Percentiles rank a stretch among this genome's conserved stretches.
These are phyloP conservation scores for Rhynchonycteris naso DNA, from an alignment of 2,797 vertebrate species.

Conservation along the genomic window DNA sequence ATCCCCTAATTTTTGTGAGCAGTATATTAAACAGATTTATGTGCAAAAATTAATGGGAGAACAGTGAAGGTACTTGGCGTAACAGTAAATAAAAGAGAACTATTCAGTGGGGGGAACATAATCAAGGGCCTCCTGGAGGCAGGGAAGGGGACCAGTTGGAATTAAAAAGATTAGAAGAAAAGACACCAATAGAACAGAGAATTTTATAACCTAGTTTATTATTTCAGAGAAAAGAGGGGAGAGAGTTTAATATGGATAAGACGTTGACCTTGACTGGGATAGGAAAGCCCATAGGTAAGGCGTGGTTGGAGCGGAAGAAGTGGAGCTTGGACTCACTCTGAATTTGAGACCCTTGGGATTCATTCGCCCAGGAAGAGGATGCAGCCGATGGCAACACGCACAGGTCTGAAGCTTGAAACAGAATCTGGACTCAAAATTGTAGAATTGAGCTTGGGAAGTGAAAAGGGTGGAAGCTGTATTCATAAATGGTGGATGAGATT, in stretches of 20 bases:
- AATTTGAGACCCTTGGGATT: not conserved
- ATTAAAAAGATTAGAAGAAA: not conserved
- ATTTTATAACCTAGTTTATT: not conserved
- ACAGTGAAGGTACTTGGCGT: not conserved
- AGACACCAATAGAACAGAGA: not conserved
- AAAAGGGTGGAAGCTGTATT: not conserved
- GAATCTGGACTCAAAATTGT: not conserved
- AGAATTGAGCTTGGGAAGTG: not conserved
- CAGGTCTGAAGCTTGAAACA: not conserved
- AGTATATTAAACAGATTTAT: not conserved
- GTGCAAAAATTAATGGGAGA: not conserved
- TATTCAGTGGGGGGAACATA: not conserved
- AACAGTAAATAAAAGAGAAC: not conserved
- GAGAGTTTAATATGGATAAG: not conserved
- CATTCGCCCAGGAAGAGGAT: not conserved
- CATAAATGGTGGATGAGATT: not conserved
- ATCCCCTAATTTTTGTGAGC: no score
- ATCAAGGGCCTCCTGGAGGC: not conserved
- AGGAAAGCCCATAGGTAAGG: not conserved
- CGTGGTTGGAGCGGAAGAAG: no score
- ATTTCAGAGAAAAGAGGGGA: not conserved
- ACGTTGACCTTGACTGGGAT: fast-evolving
- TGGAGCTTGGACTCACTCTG: not conserved
- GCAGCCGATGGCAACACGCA: not conserved
- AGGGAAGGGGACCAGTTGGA: not conserved